Conservation (phyloP, 30 jellyfish, hydroid and myxozoan genomes). For the Chironex yamaguchii region DNA sequence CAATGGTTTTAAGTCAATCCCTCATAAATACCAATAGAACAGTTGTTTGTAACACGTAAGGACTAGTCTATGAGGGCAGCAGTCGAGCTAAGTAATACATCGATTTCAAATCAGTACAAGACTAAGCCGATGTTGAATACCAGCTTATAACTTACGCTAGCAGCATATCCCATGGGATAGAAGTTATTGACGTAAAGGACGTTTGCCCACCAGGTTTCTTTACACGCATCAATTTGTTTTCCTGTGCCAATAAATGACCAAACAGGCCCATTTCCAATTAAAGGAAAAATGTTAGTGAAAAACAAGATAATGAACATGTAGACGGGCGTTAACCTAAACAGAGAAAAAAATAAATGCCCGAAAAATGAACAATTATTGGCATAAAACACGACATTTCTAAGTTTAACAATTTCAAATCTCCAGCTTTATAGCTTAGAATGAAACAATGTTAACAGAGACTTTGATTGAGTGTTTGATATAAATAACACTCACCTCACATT, state of each 20-base stretch:
- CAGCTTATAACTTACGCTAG: conserved; percentile 28
- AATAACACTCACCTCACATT: too few relatives aligned
- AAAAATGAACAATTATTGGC: background rate
- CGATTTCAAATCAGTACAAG: too few relatives aligned
- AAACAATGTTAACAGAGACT: too few relatives aligned
- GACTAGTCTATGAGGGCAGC: too few relatives aligned
- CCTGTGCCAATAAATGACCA: conserved; percentile 42
- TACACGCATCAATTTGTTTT: conserved; percentile 26
- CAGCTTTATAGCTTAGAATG: too few relatives aligned
- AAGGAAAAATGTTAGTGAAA: conserved; percentile 65
- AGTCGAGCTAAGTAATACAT: too few relatives aligned
- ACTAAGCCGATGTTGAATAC: background rate
- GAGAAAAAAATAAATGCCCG: background rate
- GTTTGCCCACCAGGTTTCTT: conserved; percentile 93
- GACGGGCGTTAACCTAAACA: conserved; percentile 86
- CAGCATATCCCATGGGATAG: conserved; percentile 51
- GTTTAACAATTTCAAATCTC: background rate
- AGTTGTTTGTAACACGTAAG: too few relatives aligned
- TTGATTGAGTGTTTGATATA: too few relatives aligned
- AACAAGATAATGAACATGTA: conserved; percentile 84
- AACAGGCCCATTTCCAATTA: conserved; percentile 79
- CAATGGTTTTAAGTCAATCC: too few relatives aligned
- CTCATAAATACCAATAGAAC: too few relatives aligned
- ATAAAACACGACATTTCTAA: background rate
- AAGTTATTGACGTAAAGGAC: conserved; percentile 84